These are phyloP conservation scores for Phaenicophaeus curvirostris DNA, from an alignment of 2,797 vertebrate genomes.

Conservation along the genomic window DNA sequence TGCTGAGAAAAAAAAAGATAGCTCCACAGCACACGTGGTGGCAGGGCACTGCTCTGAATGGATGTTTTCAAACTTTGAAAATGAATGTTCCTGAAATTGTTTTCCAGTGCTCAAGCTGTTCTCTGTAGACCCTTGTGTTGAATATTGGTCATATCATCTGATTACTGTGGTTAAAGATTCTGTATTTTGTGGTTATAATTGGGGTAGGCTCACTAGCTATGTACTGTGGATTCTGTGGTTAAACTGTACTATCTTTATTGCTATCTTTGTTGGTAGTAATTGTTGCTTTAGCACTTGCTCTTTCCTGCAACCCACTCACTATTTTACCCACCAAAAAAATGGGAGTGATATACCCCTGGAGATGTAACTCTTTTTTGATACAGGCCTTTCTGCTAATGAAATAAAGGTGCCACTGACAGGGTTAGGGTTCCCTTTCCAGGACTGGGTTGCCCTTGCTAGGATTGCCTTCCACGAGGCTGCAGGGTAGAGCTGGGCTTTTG, in stretches of 20 bases:
- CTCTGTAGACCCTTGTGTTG: neutral
- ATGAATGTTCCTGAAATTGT: neutral
- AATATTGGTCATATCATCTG: neutral
- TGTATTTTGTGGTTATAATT: conserved; percentile 57
- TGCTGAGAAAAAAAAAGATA: neutral
- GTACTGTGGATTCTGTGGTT: conserved; percentile 71
- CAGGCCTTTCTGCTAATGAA: neutral
- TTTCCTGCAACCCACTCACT: neutral
- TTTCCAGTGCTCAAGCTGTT: neutral
- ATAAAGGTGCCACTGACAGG: neutral
- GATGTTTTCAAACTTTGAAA: neutral
- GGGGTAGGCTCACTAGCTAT: conserved; percentile 34
- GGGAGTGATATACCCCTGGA: neutral
- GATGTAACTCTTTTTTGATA: neutral
- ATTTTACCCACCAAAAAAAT: neutral
- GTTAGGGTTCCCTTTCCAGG: neutral
- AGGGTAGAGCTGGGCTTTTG: neutral
- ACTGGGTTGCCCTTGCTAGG: neutral
- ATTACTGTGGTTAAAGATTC: conserved; percentile 42
- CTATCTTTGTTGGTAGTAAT: neutral
- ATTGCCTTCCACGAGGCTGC: neutral
- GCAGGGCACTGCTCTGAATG: neutral
- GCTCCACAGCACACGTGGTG: neutral
- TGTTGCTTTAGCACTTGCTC: conserved; percentile 3
- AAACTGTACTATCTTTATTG: neutral